These are phyloP conservation scores for Neofelis nebulosa DNA, from an alignment of 2,113 vertebrate species.

Conservation along the genomic window DNA sequence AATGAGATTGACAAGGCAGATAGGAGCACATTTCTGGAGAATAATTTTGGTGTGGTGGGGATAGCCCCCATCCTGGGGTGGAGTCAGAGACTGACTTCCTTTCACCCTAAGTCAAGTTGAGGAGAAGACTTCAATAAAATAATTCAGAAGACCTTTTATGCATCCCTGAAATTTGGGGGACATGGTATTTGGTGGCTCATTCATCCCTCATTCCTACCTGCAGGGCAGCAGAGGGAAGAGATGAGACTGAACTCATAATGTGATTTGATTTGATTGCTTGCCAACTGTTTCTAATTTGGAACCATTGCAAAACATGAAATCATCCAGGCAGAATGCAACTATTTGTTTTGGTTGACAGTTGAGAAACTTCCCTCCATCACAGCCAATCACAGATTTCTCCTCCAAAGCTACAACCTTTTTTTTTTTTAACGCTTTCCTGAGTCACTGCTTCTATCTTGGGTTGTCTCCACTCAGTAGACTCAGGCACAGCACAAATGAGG, in stretches of 20 bases:
- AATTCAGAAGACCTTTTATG: background rate
- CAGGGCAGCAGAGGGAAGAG: background rate
- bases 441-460: background rate
- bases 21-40: background rate
- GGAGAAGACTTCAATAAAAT: background rate
- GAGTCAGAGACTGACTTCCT: background rate
- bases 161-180: background rate
- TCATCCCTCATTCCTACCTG: background rate
- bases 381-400: background rate
- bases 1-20: background rate
- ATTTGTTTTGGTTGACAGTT: background rate
- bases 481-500: background rate
- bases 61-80: background rate
- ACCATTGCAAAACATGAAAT: background rate
- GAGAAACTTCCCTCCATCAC: background rate
- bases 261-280: background rate
- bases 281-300: conserved; percentile 25
- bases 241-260: background rate
- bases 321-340: background rate
- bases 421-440: background rate
- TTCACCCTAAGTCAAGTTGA: background rate
- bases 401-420: background rate
- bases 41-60: background rate
- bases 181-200: background rate
- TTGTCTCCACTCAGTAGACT: background rate